Evolutionary conservation across 2,888 invertebrate genomes (phyloP), one percentile per base, ranked within the genome.

Genomic region (Mimumesa dahlbomi): DNA sequence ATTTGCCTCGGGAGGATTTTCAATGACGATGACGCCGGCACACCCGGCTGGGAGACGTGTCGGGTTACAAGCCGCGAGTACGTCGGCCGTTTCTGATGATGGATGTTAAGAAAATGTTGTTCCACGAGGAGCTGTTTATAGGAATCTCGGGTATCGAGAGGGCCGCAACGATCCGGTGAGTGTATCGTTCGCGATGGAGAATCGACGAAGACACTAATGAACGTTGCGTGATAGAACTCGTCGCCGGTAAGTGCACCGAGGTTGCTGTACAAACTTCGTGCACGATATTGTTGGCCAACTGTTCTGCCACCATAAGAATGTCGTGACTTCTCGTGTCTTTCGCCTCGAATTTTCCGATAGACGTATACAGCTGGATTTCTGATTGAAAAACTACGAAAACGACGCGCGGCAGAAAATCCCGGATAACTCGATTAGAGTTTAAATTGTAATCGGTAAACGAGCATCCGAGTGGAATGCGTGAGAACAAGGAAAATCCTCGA

Each of bases 191-290:
- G 9, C 63, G 40, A 16, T 48, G 59, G 11, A 22, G 43, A 77
- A 77, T 67, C 61, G 70, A 29, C 49, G 19, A 54, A 57, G 76
- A 77, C 76, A 66, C 49, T 77, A 70, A 77, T 77, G 77, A 73
- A 68, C 62, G 46, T 76, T 54, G 77, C 75, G 77, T 76, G 75
- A 77, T 73, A 53, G 31, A 22, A 42, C 31, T 59, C 53, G 75
- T 75, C 56, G 62, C 49, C 22, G 53, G 36, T 50, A 53, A 61
- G 29, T 40, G 52, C 52, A 46, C 34, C 31, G 29, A 56, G 59
- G 54, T n/a, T n/a, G n/a, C n/a, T n/a, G 49, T 42, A 49, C 31
- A 40, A 63, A 63, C 14, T 21, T 4, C 22, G 29, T 14, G 13
- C 43, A 19, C 43, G n/a, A 19, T 43, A 63, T 25, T 22, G 40